phyloP scores from a whole-genome alignment of 2,797 vertebrate species.

The Scomberomorus guttatus region DNA sequence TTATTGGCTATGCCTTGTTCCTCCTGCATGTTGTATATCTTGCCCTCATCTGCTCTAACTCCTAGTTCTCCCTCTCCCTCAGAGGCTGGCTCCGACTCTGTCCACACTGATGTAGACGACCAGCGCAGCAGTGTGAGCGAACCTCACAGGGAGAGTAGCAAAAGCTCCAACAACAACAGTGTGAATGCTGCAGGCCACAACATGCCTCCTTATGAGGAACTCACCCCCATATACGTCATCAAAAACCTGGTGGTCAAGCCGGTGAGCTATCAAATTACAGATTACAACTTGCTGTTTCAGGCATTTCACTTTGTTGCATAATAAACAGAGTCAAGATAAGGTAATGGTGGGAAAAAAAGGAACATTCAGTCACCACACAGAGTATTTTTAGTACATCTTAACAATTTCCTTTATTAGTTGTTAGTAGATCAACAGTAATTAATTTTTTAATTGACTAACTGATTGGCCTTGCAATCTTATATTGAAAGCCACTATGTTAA shows the following conservation, averaged over 20 bases:
- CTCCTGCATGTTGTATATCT: too few species aligned
- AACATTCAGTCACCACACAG: neutral
- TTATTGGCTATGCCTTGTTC: too few species aligned
- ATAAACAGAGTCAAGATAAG: neutral
- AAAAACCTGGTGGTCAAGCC: constrained; percentile 79
- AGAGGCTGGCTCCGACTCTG: constrained; percentile 79
- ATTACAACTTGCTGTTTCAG: neutral
- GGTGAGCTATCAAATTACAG: constrained; percentile 67
- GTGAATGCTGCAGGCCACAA: constrained; percentile 27
- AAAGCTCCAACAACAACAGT: constrained; percentile 20
- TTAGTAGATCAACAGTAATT: neutral
- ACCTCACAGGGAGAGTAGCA: constrained; percentile 39
- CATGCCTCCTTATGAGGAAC: constrained; percentile 55
- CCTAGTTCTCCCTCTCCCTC: constrained; percentile 1
- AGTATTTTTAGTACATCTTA: neutral
- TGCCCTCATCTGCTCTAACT: too few species aligned
- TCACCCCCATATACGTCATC: constrained; percentile 74
- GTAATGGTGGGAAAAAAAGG: neutral
- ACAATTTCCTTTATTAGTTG: neutral
- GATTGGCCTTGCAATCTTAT: neutral
- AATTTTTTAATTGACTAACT: neutral
- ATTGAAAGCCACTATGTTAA: neutral
- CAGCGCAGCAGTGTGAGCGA: constrained; percentile 66
- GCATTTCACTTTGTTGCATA: neutral
- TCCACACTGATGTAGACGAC: constrained; percentile 77